Percentiles rank a stretch among this genome's conserved stretches.
phyloP scores from a whole-genome alignment of 2,113 vertebrate genomes.

The Oncorhynchus keta region DNA sequence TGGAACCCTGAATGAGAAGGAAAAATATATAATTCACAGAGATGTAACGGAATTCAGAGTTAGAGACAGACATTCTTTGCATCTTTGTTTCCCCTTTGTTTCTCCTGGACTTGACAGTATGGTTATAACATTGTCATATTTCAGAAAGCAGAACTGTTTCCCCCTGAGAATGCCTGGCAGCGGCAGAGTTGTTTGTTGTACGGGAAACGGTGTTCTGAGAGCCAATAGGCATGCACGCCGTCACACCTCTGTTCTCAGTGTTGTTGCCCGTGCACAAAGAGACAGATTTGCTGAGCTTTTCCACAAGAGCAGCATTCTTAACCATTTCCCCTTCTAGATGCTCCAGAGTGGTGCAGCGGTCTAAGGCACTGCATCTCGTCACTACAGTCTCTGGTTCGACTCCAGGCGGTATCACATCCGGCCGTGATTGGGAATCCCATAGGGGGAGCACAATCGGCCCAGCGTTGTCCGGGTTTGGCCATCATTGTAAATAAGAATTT shows the following conservation, averaged over 20 bases:
- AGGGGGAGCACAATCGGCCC: too few relatives aligned
- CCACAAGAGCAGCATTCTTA: not conserved
- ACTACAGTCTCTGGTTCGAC: too few relatives aligned
- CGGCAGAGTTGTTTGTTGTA: not conserved
- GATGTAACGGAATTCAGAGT: not conserved
- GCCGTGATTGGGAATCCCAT: too few relatives aligned
- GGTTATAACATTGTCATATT: not conserved
- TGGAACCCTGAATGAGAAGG: constrained; percentile 80
- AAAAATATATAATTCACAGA: not conserved
- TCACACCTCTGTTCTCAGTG: not conserved
- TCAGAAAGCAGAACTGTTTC: not conserved
- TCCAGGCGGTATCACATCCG: too few relatives aligned
- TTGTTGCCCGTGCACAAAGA: not conserved
- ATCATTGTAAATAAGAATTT: too few relatives aligned
- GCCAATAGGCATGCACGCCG: not conserved
- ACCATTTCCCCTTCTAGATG: too few relatives aligned
- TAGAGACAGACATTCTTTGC: not conserved
- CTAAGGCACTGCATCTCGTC: too few relatives aligned
- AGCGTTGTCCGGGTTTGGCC: too few relatives aligned
- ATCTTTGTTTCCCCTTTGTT: not conserved
- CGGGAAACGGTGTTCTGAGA: not conserved
- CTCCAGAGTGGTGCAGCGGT: too few relatives aligned
- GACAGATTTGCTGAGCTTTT: not conserved
- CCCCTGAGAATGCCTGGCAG: not conserved
- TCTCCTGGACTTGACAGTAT: not conserved